A percentile compares a stretch with the other conserved stretches of the same genome.
Evolutionary conservation across 1,140 invertebrate genomes (phyloP).

Genomic region (Drosophila elegans): DNA sequence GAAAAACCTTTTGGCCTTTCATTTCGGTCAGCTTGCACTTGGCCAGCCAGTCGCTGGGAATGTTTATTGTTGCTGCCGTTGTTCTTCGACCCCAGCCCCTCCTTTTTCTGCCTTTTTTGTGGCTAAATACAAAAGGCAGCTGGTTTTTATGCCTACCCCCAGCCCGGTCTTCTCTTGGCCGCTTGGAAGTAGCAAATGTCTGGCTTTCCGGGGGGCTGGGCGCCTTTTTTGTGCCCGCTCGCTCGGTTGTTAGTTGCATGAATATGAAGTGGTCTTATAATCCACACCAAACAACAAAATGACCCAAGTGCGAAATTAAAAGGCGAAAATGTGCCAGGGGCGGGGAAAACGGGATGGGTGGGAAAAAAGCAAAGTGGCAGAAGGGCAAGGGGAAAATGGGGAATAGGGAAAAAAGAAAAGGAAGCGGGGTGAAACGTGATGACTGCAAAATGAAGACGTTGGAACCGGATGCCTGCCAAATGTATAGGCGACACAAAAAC

Average conservation of each 20-base stretch:
- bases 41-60: conserved; percentile 27
- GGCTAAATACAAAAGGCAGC: conserved; percentile 82
- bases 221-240: conserved; percentile 25
- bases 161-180: background rate
- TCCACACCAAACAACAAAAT: conserved; percentile 83
- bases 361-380: background rate
- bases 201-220: conserved; percentile 28
- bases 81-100: conserved; percentile 4
- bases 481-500: conserved; percentile 23
- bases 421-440: conserved; percentile 47
- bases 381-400: background rate
- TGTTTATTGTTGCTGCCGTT: conserved; percentile 50
- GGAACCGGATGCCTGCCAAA: conserved; percentile 8
- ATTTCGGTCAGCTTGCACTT: conserved; percentile 80
- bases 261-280: conserved; percentile 83
- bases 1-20: conserved; percentile 69
- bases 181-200: conserved; percentile 32
- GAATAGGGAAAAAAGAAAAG: background rate
- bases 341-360: conserved; percentile 3
- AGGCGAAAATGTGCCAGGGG: conserved; percentile 74
- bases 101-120: conserved; percentile 51
- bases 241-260: conserved; percentile 78
- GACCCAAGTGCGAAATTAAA: conserved; percentile 83
- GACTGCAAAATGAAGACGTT: conserved; percentile 64
- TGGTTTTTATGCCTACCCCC: conserved; percentile 68